These are phyloP conservation scores for Melipona beecheii DNA, from an alignment of 2,888 invertebrate genomes.

Conservation along the genomic window DNA sequence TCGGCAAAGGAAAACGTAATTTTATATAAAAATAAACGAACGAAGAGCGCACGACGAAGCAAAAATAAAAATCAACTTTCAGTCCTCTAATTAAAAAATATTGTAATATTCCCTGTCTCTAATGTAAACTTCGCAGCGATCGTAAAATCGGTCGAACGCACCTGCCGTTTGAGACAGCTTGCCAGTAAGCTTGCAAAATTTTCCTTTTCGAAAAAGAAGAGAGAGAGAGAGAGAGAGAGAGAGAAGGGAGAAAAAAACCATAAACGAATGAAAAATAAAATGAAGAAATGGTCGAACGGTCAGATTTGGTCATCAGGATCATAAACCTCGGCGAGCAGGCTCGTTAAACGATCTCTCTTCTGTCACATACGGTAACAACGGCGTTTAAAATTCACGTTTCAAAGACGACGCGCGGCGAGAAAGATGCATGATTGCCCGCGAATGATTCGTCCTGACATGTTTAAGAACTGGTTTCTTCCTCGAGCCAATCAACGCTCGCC, in stretches of 20 bases:
- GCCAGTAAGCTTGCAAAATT: neutral
- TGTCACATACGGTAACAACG: neutral
- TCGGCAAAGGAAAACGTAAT: no score
- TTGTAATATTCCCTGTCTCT: no score
- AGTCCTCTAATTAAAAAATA: no score
- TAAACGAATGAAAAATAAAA: neutral
- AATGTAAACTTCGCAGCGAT: no score
- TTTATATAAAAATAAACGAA: no score
- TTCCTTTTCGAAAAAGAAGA: neutral
- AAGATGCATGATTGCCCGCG: conserved; percentile 19
- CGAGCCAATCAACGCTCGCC: conserved; percentile 6
- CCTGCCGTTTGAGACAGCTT: neutral
- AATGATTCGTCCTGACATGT: conserved; percentile 54
- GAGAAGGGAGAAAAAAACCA: neutral
- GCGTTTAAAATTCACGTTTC: neutral
- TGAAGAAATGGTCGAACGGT: conserved; percentile 2
- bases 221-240: neutral
- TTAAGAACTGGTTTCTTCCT: conserved; percentile 60
- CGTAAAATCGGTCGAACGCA: neutral
- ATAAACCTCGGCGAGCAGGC: neutral
- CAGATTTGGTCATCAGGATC: neutral
- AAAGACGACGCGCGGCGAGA: neutral
- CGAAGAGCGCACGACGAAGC: no score
- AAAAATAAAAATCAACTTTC: no score
- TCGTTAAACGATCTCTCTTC: neutral